Evolutionary conservation across 2,113 vertebrate species (phyloP).

Genomic region (Solenodon paradoxus): DNA sequence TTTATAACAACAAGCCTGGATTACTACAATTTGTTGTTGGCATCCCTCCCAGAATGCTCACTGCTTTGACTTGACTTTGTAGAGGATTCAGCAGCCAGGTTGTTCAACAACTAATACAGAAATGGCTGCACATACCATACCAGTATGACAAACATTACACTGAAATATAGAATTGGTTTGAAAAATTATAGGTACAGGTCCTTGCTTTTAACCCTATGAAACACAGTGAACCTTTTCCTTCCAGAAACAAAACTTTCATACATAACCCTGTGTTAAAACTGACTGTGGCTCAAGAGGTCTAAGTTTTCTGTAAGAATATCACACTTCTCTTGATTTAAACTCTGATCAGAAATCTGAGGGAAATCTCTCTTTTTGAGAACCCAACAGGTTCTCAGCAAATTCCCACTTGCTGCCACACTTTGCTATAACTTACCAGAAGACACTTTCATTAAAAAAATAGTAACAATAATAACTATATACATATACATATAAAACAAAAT

Average conservation of each 20-base stretch:
- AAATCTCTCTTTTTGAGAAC: neutral
- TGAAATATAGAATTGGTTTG: slow-evolving; percentile 55
- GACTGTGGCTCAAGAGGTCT: neutral
- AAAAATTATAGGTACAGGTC: slow-evolving; percentile 25
- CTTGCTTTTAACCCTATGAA: slow-evolving; percentile 52
- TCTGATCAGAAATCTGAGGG: neutral
- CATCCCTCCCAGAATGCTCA: slow-evolving; percentile 80
- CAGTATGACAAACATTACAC: neutral
- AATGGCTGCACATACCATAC: slow-evolving; percentile 30
- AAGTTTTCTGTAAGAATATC: neutral
- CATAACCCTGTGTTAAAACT: neutral
- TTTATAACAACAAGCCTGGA: slow-evolving; percentile 82
- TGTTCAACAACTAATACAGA: slow-evolving; percentile 70
- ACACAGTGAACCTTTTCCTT: slow-evolving; percentile 31
- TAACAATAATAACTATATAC: too few species aligned
- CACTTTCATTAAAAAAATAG: neutral
- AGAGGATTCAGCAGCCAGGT: slow-evolving; percentile 63
- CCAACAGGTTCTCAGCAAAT: neutral
- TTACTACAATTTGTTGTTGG: slow-evolving; percentile 84
- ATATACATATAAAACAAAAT: neutral
- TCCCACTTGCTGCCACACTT: neutral
- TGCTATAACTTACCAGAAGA: neutral
- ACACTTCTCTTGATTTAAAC: neutral
- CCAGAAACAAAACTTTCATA: neutral
- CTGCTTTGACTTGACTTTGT: slow-evolving; percentile 71